Evolutionary conservation across 2,888 invertebrate species (phyloP), one percentile per base, ranked within the genome.

Genomic region (Pandemis corylana): DNA sequence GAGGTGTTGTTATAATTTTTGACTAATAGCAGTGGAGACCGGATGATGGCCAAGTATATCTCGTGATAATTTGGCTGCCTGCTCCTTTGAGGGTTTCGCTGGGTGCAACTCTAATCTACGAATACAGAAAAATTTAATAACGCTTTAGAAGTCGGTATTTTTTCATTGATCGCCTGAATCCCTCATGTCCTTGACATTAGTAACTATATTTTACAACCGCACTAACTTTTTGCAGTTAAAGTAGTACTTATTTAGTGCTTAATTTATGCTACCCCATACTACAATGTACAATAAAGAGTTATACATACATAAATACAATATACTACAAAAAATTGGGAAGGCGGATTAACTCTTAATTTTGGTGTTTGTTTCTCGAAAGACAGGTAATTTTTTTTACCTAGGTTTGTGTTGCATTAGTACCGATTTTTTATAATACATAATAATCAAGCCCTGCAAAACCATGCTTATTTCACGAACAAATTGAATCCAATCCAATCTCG

Each of bases 1-100:
- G 10, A 71, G 59, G 64, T 66, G 74, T 76, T 84, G 71, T 76
- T 84, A 81, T 81, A 81, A 86, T 85, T 87, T 84, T 84, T 87
- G 86, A 89, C 84, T 82, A 87, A 87, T 87, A 83, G 81, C 84
- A 78, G 79, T 74, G 77, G 76, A 84, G 78, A 76, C 80, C 81
- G 44, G 68, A 68, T 28, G 12, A 4, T 53, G 44, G 44, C n/a
- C 44, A 5, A 36, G 44, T 68, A 81, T 79, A 80, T 82, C 85
- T 85, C 79, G 83, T 80, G 80, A 80, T 84, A 64, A 44, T 65
- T 65, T 59, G 28, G 28, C 10, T 12, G 59, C 53, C 53, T 56
- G 15, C 53, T 56, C 15, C 53, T n/a, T 56, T 15, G 20, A n/a
- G n/a, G n/a, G 51, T n/a, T n/a, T 51, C 15, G 20, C 53, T 56